Base-by-base conservation (phyloP, 2,888 invertebrate species). In the Chymomyza fuscimana region DNA sequence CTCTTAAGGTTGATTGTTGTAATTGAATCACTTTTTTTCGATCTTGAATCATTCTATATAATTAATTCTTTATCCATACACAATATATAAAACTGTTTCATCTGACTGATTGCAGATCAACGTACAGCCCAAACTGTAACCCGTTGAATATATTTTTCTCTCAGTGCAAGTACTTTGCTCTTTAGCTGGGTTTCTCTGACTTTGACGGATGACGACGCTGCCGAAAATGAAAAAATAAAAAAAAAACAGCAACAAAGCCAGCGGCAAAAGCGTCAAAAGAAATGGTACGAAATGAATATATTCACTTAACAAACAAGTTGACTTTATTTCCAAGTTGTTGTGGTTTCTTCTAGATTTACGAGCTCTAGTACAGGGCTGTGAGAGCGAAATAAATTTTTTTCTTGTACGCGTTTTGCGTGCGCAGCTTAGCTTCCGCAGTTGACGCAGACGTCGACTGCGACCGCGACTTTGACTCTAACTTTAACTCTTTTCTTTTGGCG, bases 241-340 rank as follows among this genome's bases (percentile, higher is more conserved):
- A 59, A 56, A 19, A 32, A 36, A 32, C 15, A 40, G 40, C 12
- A 54, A 19, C 64, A 63, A 16, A 32, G 61, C 15, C 68, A 25
- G 70, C 74, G 71, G 7, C 62, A 54, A 64, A 15, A 60, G 29
- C 61, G 67, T 25, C 65, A 62, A 67, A 63, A 73, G 67, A 65
- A 67, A 63, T 63, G 58, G 71, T 32, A 32, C 32, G 72, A 74
- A 81, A 79, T 84, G 82, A 88, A 80, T 80, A 84, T 74, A 81
- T 83, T 88, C 87, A 85, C 66, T 85, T 87, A 88, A 87, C 85
- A 87, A 88, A 87, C 89, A 88, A 87, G 89, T 87, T 88, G 83
- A 86, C 86, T 86, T 85, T 85, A 88, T 88, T 88, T 88, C 77
- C 69, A 76, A 76, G 80, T 80, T 78, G 79, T 73, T 80, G 65